Percentiles rank a stretch among this genome's conserved stretches.
Evolutionary conservation across 2,888 invertebrate genomes (phyloP).

Genomic region (Mamestra brassicae): DNA sequence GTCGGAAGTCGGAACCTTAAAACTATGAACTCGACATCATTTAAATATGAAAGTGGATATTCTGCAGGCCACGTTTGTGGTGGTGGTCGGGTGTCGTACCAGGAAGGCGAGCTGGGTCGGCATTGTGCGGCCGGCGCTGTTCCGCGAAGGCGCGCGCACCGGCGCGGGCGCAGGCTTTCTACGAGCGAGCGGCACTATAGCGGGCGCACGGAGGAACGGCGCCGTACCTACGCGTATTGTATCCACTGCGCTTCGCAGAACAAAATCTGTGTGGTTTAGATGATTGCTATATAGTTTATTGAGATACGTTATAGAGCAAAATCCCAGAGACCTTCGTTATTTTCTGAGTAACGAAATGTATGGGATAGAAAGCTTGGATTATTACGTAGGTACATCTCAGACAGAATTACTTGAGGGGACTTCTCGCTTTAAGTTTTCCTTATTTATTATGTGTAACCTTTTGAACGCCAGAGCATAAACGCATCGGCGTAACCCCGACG

Average conservation of each 20-base stretch:
- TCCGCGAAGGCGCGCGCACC: conserved; percentile 66
- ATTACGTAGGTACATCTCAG: no score
- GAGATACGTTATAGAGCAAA: background rate
- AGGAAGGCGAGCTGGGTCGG: conserved; percentile 69
- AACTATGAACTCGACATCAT: background rate
- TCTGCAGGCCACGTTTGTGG: conserved; percentile 32
- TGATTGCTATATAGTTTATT: conserved; percentile 23
- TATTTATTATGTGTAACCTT: no score
- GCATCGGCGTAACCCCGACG: no score
- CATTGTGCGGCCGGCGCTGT: conserved; percentile 65
- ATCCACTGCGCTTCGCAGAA: conserved; percentile 66
- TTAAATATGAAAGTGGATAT: conserved; percentile 30
- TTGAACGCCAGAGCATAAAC: no score
- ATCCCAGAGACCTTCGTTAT: background rate
- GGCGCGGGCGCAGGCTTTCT: conserved; percentile 68
- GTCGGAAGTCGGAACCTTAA: no score
- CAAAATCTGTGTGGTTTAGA: conserved; percentile 58
- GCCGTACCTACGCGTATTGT: conserved; percentile 63
- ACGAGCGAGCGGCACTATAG: conserved; percentile 23
- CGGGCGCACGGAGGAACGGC: conserved; percentile 62
- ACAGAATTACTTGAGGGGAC: background rate
- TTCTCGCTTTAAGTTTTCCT: background rate
- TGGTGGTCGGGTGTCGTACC: conserved; percentile 59
- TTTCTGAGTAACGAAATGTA: no score
- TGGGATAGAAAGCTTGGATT: no score